Base-by-base conservation (phyloP, 2,797 vertebrate genomes). In the Loriculus beryllinus region DNA sequence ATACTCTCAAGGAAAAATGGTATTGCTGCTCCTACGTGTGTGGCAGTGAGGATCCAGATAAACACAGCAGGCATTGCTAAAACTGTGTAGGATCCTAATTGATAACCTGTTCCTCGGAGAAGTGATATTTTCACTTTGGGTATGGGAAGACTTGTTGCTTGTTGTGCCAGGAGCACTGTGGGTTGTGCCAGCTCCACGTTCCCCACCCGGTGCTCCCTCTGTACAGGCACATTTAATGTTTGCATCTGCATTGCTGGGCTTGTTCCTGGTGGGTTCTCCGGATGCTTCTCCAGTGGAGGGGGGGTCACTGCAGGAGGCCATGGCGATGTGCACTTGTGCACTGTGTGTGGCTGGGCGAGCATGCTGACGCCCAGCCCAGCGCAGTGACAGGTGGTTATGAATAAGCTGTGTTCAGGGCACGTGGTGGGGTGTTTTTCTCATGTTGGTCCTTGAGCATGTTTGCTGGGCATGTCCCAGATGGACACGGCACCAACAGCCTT, bases 1-100 rank as follows among this genome's bases (percentile, higher is more conserved):
- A 72, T 82, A 60, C 80, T 95, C 88, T 54, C 49, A 89, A 77
- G 42, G 67, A 86, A 63, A 68, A 59, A 54, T 81, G 80, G 62
- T 45, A 33, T 59, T 95, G 84, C 26, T 0, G 2, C 70, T 88
- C 33, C 48, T 69, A 10, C 10, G 31, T 56, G 68, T 76, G 76
- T 70, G 81, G 56, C 57, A 82, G 68, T 56, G 43, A 87, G 81
- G 86, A 80, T 93, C 75, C 82, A 94, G 95, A 94, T 87, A 94
- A 97, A 94, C 64, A 79, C 43, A 59, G 51, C 59, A 91, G 91
- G 78, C 90, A 57, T 52, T 92, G 86, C 72, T 95, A 47, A 88
- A 82, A 64, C 71, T 72, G 63, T 1, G 8, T 74, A 52, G 84
- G 64, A 78, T 94, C 71, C 39, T 79, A 84, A 88, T 92, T 93